phyloP scores from a whole-genome alignment of 2,888 invertebrate species.

The Dynastes grantii region DNA sequence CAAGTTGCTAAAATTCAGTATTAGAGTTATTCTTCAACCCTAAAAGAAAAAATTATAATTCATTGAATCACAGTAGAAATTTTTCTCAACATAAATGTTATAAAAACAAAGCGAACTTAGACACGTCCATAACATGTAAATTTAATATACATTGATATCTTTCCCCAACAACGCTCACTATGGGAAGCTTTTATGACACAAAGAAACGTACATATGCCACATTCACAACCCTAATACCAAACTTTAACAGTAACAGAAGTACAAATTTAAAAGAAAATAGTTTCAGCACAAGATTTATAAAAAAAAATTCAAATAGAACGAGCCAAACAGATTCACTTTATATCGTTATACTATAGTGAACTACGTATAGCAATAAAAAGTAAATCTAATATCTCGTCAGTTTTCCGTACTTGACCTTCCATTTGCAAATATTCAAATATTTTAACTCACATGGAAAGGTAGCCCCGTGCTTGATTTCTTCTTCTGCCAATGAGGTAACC shows the following conservation, averaged over 20 bases:
- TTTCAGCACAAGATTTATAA: conserved; percentile 50
- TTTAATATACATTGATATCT: too few species aligned
- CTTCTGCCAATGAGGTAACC: conserved; percentile 95
- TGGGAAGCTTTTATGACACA: conserved; percentile 11
- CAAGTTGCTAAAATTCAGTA: conserved; percentile 52
- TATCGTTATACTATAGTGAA: conserved; percentile 17
- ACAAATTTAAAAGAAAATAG: conserved; percentile 48
- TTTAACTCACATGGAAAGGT: conserved; percentile 86
- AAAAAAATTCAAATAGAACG: conserved; percentile 37
- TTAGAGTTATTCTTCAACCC: conserved; percentile 51
- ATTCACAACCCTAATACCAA: conserved; percentile 52
- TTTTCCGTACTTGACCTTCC: conserved; percentile 44
- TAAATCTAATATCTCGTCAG: conserved; percentile 42
- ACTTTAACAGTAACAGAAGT: conserved; percentile 53
- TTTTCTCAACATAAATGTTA: conserved; percentile 7
- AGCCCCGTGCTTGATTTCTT: conserved; percentile 87
- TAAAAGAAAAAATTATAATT: conserved; percentile 48
- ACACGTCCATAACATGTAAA: too few species aligned
- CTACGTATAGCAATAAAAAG: conserved; percentile 28
- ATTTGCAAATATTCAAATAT: conserved; percentile 48
- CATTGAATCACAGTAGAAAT: background rate
- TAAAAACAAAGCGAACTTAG: background rate
- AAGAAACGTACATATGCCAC: conserved; percentile 7
- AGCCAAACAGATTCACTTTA: conserved; percentile 48
- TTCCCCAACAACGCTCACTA: conserved; percentile 2